Evolutionary conservation across 2,888 invertebrate species (phyloP).

Genomic region (Prionchulus punctatus): DNA sequence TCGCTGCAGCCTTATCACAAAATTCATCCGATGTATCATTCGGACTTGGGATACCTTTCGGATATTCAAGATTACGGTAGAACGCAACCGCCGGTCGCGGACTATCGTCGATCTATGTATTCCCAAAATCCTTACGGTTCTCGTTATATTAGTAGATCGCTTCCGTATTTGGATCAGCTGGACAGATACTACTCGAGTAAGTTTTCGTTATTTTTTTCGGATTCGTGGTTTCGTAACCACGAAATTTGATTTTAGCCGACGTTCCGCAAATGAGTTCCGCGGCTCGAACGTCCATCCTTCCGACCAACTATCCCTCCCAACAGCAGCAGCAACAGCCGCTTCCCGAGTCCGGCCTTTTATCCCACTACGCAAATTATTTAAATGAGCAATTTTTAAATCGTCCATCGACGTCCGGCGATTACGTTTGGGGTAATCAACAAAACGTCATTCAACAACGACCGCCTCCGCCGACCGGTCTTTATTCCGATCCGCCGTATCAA

Average conservation of each 20-base stretch:
- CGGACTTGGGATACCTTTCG: not conserved
- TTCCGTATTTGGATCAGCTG: not conserved
- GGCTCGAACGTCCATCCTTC: not conserved
- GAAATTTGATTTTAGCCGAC: not conserved
- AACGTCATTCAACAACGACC: no score
- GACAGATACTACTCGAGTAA: not conserved
- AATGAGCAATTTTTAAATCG: constrained; percentile 21
- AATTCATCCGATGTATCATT: not conserved
- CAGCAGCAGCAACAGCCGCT: not conserved
- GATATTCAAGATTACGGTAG: constrained; percentile 2
- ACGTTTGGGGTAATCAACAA: no score
- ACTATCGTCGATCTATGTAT: not conserved
- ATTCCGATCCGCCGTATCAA: no score
- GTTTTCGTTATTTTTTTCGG: not conserved
- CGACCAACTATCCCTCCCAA: not conserved
- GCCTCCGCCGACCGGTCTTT: no score
- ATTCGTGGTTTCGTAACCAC: no score
- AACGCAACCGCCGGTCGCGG: not conserved
- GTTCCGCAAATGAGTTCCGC: not conserved
- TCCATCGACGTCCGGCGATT: no score
- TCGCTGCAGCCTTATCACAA: not conserved
- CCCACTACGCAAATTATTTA: constrained; percentile 30
- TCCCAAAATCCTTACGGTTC: not conserved
- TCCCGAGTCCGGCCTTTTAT: constrained; percentile 16
- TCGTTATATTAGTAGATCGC: not conserved